Conservation (phyloP, 2,797 vertebrate genomes). For the Urosaurus nigricauda region DNA sequence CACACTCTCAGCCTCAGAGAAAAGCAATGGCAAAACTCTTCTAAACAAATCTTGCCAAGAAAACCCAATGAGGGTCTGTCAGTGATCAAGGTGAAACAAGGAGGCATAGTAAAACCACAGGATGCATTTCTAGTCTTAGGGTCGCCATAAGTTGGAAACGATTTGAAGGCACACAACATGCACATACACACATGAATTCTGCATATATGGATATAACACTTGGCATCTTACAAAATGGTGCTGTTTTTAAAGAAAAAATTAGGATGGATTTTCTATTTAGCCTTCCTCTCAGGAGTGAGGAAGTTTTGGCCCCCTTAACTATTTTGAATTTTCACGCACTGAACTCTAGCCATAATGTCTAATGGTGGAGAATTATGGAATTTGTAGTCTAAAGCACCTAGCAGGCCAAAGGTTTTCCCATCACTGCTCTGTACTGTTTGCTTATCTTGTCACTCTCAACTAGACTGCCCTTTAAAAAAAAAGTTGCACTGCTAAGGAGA, state of each 20-base stretch:
- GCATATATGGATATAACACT: neutral
- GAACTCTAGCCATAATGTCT: neutral
- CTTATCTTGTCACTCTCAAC: neutral
- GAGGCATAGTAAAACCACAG: no score
- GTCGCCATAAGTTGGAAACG: no score
- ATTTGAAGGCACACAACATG: no score
- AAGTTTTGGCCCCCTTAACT: neutral
- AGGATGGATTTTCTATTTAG: no score
- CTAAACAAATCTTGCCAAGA: no score
- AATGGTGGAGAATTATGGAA: neutral
- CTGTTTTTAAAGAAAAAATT: neutral
- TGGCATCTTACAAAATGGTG: neutral
- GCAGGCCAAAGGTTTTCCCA: neutral
- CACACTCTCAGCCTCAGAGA: no score
- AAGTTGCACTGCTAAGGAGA: neutral
- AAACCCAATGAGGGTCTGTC: no score
- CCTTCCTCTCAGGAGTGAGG: no score
- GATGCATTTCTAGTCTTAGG: no score
- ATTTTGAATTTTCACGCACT: neutral
- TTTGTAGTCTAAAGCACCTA: neutral
- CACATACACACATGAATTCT: neutral
- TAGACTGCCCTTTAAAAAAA: neutral
- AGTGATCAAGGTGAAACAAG: no score
- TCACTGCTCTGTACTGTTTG: neutral
- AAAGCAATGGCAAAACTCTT: no score